Conservation (phyloP, 2,888 invertebrate species). For the Cremastinae sp. region DNA sequence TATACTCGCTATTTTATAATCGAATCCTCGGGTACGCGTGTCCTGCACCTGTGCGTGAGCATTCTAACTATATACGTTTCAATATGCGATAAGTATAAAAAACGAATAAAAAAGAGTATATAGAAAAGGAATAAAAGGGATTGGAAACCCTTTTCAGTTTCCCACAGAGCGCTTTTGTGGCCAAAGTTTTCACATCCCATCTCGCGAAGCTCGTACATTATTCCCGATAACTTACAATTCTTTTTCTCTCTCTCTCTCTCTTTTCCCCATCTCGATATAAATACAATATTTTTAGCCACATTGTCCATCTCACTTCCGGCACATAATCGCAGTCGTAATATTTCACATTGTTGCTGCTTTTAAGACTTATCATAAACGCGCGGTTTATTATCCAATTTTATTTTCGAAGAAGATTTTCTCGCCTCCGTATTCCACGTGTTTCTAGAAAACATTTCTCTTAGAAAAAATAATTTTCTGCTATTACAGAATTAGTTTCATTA, state of each 20-base stretch:
- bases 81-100: background rate
- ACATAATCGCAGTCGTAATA: constrained; percentile 17
- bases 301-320: constrained; percentile 50
- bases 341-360: constrained; percentile 30
- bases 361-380: constrained; percentile 23
- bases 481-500: no score
- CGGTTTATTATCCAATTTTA: constrained; percentile 14
- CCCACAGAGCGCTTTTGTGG: constrained; percentile 7
- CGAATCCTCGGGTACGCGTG: constrained; percentile 55
- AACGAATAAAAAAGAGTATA: constrained; percentile 6
- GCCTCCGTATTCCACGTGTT: background rate
- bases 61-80: background rate
- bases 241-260: no score
- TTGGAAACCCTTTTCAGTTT: constrained; percentile 47
- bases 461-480: background rate
- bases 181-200: constrained; percentile 29
- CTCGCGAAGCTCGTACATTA: constrained; percentile 33
- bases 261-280: constrained; percentile 43
- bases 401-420: background rate
- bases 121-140: constrained; percentile 24
- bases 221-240: constrained; percentile 39
- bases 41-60: constrained; percentile 57
- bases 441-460: no score
- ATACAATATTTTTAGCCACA: constrained; percentile 52
- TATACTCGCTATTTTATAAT: constrained; percentile 57